phyloP scores from a whole-genome alignment of 2,797 vertebrate species.

The Xenops minutus region DNA sequence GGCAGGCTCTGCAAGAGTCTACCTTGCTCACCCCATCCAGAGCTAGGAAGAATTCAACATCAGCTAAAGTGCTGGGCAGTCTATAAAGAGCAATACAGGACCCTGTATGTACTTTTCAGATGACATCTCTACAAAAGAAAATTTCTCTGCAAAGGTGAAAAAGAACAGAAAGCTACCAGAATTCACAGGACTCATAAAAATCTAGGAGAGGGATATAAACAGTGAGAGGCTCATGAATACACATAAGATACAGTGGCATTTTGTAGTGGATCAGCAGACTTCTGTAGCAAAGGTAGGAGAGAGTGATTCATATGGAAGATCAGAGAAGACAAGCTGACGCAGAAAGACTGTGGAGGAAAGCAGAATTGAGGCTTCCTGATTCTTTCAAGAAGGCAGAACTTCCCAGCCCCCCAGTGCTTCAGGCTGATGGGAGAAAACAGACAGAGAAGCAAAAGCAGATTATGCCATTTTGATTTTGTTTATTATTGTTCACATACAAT shows the following conservation, averaged over 20 bases:
- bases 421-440: background rate
- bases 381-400: background rate
- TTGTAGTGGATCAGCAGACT: background rate
- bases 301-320: background rate
- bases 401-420: background rate
- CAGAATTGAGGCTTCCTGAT: background rate
- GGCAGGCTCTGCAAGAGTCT: background rate
- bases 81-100: background rate
- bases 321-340: background rate
- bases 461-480: background rate
- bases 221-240: background rate
- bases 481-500: too few species aligned
- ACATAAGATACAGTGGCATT: background rate
- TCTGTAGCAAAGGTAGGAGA: background rate
- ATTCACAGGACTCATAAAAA: background rate
- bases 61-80: background rate
- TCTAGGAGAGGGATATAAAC: background rate
- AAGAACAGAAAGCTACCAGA: background rate
- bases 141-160: background rate
- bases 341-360: background rate
- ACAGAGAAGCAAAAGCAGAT: background rate
- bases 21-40: background rate
- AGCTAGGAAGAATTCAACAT: rapidly evolving
- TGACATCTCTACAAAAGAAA: background rate
- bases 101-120: background rate